Percentiles rank a stretch among this genome's conserved stretches.
These are phyloP conservation scores for Potamarius usumacintae DNA, from an alignment of 2,113 vertebrate species.

Conservation along the genomic window DNA sequence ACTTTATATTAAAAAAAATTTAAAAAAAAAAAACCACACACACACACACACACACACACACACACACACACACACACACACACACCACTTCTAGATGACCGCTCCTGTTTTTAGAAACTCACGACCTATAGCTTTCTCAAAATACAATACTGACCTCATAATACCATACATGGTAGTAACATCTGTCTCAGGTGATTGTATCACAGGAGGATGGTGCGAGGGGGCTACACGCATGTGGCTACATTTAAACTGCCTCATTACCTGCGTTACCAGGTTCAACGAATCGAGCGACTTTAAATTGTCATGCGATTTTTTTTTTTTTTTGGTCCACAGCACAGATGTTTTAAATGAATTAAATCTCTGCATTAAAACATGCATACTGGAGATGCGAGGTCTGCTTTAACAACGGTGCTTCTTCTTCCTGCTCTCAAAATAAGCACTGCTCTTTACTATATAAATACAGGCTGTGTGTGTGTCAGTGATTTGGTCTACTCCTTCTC, in stretches of 20 bases:
- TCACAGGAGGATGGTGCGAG: background rate
- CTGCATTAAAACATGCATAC: background rate
- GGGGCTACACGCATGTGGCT: background rate
- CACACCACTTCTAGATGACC: background rate
- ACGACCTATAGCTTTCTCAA: background rate
- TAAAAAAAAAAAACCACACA: too few relatives aligned
- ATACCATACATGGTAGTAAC: background rate
- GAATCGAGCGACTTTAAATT: background rate
- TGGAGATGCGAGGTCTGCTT: background rate
- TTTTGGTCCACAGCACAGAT: background rate
- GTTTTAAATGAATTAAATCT: background rate
- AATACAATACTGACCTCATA: background rate
- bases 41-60: background rate
- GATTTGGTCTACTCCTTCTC: background rate
- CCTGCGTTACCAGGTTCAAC: background rate
- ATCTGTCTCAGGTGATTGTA: background rate
- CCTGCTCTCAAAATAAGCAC: background rate
- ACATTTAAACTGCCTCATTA: background rate
- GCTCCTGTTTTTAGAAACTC: background rate
- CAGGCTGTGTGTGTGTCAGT: background rate
- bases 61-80: background rate
- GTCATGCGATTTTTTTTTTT: background rate
- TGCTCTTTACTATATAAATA: background rate
- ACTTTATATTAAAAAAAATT: background rate
- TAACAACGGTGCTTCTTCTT: background rate